These are phyloP conservation scores for Pseudococcus jackbeardsleyi DNA, from an alignment of 2,888 invertebrate genomes.

Conservation along the genomic window DNA sequence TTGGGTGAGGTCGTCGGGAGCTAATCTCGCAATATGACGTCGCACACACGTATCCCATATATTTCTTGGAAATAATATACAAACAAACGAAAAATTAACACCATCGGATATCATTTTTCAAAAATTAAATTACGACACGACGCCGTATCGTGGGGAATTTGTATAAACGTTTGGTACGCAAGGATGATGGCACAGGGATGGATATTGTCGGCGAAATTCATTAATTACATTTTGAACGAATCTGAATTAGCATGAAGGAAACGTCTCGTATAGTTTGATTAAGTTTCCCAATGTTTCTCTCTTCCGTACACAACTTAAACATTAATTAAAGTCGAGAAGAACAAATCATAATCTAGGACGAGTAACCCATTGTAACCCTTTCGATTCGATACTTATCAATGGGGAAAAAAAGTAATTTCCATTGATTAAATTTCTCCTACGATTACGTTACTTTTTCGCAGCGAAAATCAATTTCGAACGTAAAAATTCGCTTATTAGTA, in stretches of 20 bases:
- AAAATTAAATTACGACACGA: slow-evolving; percentile 25
- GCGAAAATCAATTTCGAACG: background rate
- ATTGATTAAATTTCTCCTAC: slow-evolving; percentile 35
- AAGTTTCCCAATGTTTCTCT: slow-evolving; percentile 37
- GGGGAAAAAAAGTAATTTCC: slow-evolving; percentile 24
- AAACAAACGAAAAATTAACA: slow-evolving; percentile 24
- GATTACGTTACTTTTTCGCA: background rate
- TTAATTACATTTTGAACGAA: slow-evolving; percentile 56
- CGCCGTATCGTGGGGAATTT: background rate
- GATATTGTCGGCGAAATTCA: slow-evolving; percentile 48
- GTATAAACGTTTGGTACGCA: background rate
- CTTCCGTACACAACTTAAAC: slow-evolving; percentile 46
- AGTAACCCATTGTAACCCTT: background rate
- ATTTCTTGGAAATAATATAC: background rate
- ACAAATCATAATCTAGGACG: slow-evolving; percentile 41
- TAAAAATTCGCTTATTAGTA: background rate
- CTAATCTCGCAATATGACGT: background rate
- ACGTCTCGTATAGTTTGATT: slow-evolving; percentile 53
- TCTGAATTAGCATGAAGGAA: slow-evolving; percentile 55
- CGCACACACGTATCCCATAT: background rate
- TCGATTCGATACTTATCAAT: slow-evolving; percentile 39
- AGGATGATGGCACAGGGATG: background rate
- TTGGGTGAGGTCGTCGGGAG: background rate
- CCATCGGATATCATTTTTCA: slow-evolving; percentile 51
- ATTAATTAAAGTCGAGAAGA: slow-evolving; percentile 50